Evolutionary conservation across 2,113 vertebrate species (phyloP).

Genomic region (Daboia siamensis): DNA sequence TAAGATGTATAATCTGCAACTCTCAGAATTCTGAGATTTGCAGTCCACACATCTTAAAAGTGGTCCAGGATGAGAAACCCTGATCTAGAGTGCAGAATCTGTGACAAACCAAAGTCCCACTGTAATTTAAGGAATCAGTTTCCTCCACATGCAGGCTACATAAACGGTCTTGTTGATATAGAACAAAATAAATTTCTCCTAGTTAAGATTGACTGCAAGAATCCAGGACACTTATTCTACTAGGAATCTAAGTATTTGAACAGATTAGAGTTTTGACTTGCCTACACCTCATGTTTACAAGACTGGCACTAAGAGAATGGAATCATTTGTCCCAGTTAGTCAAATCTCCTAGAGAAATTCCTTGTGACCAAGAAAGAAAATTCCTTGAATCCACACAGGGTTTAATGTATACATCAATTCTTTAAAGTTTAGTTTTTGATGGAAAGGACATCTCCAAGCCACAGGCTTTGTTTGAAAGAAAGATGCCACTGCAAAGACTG

Average conservation of each 20-base stretch:
- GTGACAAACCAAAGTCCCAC: not conserved
- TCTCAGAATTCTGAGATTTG: not conserved
- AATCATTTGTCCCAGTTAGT: not conserved
- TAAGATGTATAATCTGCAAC: not conserved
- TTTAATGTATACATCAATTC: not conserved
- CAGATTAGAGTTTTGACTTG: not conserved
- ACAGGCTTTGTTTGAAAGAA: not conserved
- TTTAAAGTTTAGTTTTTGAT: not conserved
- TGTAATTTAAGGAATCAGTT: not conserved
- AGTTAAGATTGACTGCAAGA: not conserved
- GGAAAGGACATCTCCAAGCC: not conserved
- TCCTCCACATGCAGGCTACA: not conserved
- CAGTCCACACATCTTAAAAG: not conserved
- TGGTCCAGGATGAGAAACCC: too few species aligned
- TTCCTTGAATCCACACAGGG: not conserved
- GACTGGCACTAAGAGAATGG: too few species aligned
- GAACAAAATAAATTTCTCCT: not conserved
- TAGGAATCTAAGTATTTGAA: not conserved
- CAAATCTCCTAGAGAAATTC: not conserved
- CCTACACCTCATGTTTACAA: not conserved
- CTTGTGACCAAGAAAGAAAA: not conserved
- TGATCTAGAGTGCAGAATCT: not conserved
- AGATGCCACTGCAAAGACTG: too few species aligned
- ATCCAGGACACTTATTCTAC: not conserved
- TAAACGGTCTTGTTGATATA: not conserved